Evolutionary conservation across 2,113 vertebrate genomes (phyloP).

Genomic region (Suricata suricatta): DNA sequence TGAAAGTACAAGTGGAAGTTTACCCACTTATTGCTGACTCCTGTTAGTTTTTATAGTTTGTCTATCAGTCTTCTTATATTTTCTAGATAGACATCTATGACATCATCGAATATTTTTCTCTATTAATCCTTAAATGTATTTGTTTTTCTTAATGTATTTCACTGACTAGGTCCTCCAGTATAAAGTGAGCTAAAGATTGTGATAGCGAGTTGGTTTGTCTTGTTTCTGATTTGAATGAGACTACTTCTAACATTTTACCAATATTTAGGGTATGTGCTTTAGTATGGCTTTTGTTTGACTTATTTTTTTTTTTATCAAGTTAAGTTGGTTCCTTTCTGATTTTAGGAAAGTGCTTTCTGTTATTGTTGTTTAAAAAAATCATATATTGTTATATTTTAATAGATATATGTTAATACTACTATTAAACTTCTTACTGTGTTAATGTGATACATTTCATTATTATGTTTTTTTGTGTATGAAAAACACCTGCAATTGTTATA

Average conservation of each 20-base stretch:
- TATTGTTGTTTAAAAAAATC: not conserved
- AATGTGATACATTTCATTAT: not conserved
- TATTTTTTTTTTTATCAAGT: not conserved
- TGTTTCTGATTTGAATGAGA: not conserved
- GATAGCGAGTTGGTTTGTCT: not conserved
- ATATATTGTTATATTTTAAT: not conserved
- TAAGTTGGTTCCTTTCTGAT: not conserved
- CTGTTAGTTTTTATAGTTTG: not conserved
- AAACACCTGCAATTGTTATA: not conserved
- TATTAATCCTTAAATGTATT: not conserved
- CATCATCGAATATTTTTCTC: not conserved
- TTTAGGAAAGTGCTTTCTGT: not conserved
- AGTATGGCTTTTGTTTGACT: not conserved
- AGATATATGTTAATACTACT: not conserved
- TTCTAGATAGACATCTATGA: not conserved
- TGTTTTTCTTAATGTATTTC: not conserved
- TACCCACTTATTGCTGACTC: not conserved
- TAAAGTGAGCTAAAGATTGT: not conserved
- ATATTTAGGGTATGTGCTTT: not conserved
- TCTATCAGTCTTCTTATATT: not conserved
- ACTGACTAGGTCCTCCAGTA: not conserved
- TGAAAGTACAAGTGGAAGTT: not conserved
- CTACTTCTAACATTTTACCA: not conserved
- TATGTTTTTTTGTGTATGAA: not conserved
- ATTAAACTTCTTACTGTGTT: not conserved